Percentiles rank a stretch among this genome's conserved stretches.
phyloP scores from a whole-genome alignment of 1,140 invertebrate genomes.

The Halictus rubicundus region DNA sequence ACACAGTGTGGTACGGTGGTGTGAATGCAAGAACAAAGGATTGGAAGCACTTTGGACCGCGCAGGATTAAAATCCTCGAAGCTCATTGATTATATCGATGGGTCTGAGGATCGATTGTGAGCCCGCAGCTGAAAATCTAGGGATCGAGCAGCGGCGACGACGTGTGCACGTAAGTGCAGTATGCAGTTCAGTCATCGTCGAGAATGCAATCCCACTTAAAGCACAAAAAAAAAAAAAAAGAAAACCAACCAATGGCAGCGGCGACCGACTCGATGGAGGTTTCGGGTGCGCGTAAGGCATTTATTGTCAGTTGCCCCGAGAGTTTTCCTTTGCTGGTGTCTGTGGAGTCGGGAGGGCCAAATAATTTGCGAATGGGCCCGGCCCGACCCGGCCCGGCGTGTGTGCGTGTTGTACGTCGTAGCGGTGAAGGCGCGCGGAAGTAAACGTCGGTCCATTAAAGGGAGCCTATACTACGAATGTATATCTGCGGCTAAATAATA shows the following conservation, averaged over 20 bases:
- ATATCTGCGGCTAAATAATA: conserved; percentile 30
- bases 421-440: conserved; percentile 10
- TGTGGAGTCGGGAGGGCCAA: background rate
- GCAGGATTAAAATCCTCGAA: too few species aligned
- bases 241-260: too few species aligned
- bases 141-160: too few species aligned
- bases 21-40: too few species aligned
- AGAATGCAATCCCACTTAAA: conserved; percentile 12
- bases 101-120: too few species aligned
- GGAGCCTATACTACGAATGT: conserved; percentile 7
- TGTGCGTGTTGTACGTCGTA: too few species aligned
- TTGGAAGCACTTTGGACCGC: too few species aligned
- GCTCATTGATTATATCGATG: too few species aligned
- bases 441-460: conserved; percentile 32
- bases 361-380: conserved; percentile 13
- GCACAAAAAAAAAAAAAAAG: background rate
- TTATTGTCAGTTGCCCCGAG: background rate
- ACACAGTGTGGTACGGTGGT: too few species aligned
- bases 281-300: conserved; percentile 9
- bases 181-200: background rate
- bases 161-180: too few species aligned
- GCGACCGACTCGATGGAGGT: conserved; percentile 6
- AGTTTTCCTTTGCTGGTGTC: conserved; percentile 13
- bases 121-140: background rate
- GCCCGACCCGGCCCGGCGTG: background rate